These are phyloP conservation scores for Eulemur mongoz DNA, from an alignment of 2,797 vertebrate species.

Conservation along the genomic window DNA sequence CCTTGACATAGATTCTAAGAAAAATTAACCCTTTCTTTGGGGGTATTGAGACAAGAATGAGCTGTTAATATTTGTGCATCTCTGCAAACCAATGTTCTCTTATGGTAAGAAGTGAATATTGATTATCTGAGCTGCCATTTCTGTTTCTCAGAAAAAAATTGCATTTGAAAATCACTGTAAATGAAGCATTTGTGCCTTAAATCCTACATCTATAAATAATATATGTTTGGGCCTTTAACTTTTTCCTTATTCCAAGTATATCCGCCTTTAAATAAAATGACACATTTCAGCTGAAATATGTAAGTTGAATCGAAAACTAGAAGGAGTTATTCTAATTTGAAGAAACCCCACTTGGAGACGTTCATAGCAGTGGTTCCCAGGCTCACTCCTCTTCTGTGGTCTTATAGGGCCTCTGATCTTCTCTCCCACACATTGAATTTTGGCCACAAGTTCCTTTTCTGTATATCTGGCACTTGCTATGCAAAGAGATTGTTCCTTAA, in stretches of 20 bases:
- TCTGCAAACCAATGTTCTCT: not conserved
- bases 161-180: slow-evolving; percentile 29
- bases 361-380: not conserved
- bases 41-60: not conserved
- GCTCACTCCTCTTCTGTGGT: not conserved
- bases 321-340: not conserved
- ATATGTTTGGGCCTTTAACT: not conserved
- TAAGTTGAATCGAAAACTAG: slow-evolving; percentile 30
- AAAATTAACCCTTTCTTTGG: slow-evolving; percentile 19
- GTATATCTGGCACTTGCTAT: slow-evolving; percentile 24
- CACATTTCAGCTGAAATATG: not conserved
- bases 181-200: slow-evolving; percentile 16
- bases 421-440: not conserved
- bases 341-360: not conserved
- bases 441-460: not conserved
- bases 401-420: not conserved
- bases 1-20: slow-evolving; percentile 38
- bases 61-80: not conserved
- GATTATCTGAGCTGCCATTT: slow-evolving; percentile 30
- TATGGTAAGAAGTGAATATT: not conserved
- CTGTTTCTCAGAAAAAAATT: slow-evolving; percentile 38
- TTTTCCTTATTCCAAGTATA: slow-evolving; percentile 39
- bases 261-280: slow-evolving; percentile 14
- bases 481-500: not conserved
- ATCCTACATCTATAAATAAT: not conserved